These are phyloP conservation scores for Pseudomyrmex concolor DNA, from an alignment of 1,140 invertebrate genomes.

Conservation along the genomic window DNA sequence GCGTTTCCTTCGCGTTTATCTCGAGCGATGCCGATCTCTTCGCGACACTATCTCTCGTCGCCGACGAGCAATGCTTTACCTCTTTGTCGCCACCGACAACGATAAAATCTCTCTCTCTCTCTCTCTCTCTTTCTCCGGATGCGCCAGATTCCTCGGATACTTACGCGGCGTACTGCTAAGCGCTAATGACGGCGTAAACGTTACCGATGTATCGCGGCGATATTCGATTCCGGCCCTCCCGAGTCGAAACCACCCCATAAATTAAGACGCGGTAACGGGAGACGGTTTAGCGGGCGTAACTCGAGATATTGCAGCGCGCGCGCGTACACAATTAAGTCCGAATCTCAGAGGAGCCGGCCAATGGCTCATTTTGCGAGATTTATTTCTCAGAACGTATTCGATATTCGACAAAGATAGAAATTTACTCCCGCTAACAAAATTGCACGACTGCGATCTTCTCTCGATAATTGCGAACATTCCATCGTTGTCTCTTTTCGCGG, in stretches of 20 bases:
- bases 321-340: constrained; percentile 18
- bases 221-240: constrained; percentile 43
- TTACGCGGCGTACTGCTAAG: constrained; percentile 7
- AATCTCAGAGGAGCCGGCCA: constrained; percentile 5
- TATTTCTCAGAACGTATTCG: not conserved
- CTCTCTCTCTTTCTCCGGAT: not conserved
- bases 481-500: too few species aligned
- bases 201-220: constrained; percentile 44
- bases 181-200: constrained; percentile 46
- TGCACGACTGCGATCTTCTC: too few species aligned
- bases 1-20: constrained; percentile 61
- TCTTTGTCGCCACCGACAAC: not conserved
- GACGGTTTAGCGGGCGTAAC: constrained; percentile 43
- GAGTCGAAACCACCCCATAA: constrained; percentile 36
- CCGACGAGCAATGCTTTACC: not conserved
- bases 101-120: constrained; percentile 23
- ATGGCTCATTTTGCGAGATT: not conserved
- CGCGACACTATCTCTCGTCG: constrained; percentile 29
- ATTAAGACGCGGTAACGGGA: constrained; percentile 54
- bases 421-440: too few species aligned
- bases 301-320: constrained; percentile 39
- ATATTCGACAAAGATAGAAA: not conserved
- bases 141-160: constrained; percentile 26
- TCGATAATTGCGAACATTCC: too few species aligned
- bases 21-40: constrained; percentile 64